Percentiles rank a stretch among this genome's conserved stretches.
Conservation (phyloP, 1,140 invertebrate species). For the Epicauta chinensis region DNA sequence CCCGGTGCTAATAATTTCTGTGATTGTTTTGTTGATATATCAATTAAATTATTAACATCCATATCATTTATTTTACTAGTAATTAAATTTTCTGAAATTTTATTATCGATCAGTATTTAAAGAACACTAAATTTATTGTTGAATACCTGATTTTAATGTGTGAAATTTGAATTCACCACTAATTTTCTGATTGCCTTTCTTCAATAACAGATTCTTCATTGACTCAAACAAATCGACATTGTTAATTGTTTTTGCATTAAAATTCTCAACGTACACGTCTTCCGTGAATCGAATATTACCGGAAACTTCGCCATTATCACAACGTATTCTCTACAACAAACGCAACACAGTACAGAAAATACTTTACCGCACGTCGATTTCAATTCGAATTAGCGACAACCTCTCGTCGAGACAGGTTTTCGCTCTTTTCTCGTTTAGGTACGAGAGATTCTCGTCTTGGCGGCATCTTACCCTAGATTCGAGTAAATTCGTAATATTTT, state of each 20-base stretch:
- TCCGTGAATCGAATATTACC: slow-evolving; percentile 19
- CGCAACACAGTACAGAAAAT: too few species aligned
- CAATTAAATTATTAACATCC: slow-evolving; percentile 24
- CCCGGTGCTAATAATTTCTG: slow-evolving; percentile 22
- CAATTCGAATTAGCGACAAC: too few species aligned
- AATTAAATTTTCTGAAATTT: slow-evolving; percentile 31
- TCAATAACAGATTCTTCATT: slow-evolving; percentile 26
- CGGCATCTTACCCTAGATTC: slow-evolving; percentile 26
- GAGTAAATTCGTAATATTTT: slow-evolving; percentile 19
- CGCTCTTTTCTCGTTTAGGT: too few species aligned
- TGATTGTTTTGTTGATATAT: slow-evolving; percentile 17
- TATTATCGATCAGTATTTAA: neutral
- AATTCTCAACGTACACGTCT: slow-evolving; percentile 22
- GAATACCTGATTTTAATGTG: slow-evolving; percentile 21
- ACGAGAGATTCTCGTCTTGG: too few species aligned
- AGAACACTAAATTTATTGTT: neutral
- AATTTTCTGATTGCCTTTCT: slow-evolving; percentile 27
- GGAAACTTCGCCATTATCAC: slow-evolving; percentile 6
- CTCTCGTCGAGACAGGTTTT: too few species aligned
- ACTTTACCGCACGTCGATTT: too few species aligned
- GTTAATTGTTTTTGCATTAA: slow-evolving; percentile 25
- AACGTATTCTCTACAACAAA: neutral
- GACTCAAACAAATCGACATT: slow-evolving; percentile 24
- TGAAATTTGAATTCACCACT: slow-evolving; percentile 27
- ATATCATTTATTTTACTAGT: slow-evolving; percentile 31